A percentile compares a stretch with the other conserved stretches of the same genome.
phyloP scores from a whole-genome alignment of 2,797 vertebrate species.

The Sphenodon punctatus region DNA sequence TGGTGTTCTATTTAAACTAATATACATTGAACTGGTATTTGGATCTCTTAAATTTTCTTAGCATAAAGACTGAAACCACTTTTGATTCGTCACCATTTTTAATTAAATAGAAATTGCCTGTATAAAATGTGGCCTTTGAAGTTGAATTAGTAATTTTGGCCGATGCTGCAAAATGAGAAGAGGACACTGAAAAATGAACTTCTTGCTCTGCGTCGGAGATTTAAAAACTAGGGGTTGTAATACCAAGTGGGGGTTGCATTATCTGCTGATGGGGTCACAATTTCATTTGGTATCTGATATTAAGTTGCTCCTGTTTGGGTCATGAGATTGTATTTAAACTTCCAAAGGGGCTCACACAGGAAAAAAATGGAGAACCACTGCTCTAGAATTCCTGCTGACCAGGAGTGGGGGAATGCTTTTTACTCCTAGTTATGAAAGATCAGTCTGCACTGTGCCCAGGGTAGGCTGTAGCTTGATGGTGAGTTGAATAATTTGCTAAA shows the following conservation, averaged over 20 bases:
- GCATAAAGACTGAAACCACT: background rate
- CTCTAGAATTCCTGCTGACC: background rate
- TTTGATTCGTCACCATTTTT: background rate
- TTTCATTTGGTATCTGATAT: too few relatives aligned
- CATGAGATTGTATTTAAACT: too few relatives aligned
- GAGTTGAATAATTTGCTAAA: background rate
- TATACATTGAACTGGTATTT: background rate
- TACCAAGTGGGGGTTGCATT: too few relatives aligned
- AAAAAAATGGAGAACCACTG: too few relatives aligned
- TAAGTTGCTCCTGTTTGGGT: too few relatives aligned
- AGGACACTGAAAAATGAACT: too few relatives aligned
- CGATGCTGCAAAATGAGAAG: background rate
- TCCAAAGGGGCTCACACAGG: too few relatives aligned
- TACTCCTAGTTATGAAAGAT: background rate
- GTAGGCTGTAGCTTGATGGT: background rate
- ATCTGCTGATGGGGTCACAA: too few relatives aligned
- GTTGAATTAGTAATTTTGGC: background rate
- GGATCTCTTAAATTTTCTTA: background rate
- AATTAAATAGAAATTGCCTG: background rate
- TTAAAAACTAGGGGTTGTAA: too few relatives aligned
- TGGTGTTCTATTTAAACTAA: background rate
- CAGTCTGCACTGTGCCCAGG: fast-evolving
- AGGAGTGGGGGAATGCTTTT: background rate
- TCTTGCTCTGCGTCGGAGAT: too few relatives aligned
- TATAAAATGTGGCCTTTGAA: background rate